Percentiles rank a stretch among this genome's conserved stretches.
Conservation (phyloP, 2,888 invertebrate species). For the Hypercompe scribonia region DNA sequence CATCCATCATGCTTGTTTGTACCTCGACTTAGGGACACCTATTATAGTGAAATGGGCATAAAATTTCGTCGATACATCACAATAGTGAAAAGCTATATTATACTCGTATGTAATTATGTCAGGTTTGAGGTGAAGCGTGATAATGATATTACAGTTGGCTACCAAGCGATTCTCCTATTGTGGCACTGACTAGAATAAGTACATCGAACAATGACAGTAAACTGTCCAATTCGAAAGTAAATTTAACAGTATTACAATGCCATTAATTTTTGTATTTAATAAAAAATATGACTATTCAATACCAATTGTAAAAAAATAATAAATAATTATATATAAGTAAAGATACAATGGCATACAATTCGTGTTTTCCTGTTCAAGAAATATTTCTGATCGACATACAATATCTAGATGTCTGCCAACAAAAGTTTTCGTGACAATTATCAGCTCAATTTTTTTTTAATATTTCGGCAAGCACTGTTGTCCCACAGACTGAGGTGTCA, state of each 20-base stretch:
- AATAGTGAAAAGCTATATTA: constrained; percentile 68
- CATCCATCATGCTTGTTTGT: constrained; percentile 79
- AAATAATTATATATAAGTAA: neutral
- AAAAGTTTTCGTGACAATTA: constrained; percentile 51
- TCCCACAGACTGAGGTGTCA: constrained; percentile 71
- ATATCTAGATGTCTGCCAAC: constrained; percentile 39
- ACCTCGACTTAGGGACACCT: constrained; percentile 59
- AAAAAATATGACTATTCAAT: constrained; percentile 20
- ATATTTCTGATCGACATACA: constrained; percentile 24
- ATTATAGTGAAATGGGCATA: constrained; percentile 80
- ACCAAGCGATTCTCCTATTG: constrained; percentile 49
- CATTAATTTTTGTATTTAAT: constrained; percentile 6
- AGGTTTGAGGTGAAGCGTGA: constrained; percentile 66
- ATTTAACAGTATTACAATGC: constrained; percentile 26
- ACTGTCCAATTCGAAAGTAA: constrained; percentile 36
- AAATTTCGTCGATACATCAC: constrained; percentile 76
- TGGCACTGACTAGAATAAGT: constrained; percentile 29
- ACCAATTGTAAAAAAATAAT: constrained; percentile 7
- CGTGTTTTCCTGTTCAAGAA: constrained; percentile 10
- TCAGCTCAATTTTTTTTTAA: constrained; percentile 54
- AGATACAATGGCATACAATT: constrained; percentile 4
- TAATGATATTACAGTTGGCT: constrained; percentile 64
- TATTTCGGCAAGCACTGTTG: constrained; percentile 55
- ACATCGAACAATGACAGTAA: constrained; percentile 33
- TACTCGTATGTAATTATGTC: constrained; percentile 75